Conservation (phyloP, 2,797 vertebrate species). For the Phoxinus dragarum region DNA sequence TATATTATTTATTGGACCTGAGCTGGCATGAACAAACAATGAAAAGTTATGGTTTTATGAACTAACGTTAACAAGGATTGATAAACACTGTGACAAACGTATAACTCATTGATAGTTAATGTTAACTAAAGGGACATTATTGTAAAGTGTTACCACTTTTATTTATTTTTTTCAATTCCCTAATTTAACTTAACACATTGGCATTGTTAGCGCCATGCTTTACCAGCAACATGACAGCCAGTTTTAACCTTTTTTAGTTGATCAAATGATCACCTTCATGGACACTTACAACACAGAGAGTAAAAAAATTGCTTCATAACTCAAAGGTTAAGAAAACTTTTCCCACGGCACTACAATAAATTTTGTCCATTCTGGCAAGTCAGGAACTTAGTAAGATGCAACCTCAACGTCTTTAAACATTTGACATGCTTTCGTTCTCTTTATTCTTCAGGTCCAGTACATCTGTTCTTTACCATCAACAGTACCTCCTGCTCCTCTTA, state of each 20-base stretch:
- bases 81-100: not conserved
- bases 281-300: not conserved
- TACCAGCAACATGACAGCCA: not conserved
- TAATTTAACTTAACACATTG: not conserved
- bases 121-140: not conserved
- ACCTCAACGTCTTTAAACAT: constrained; percentile 1
- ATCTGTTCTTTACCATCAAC: constrained; percentile 75
- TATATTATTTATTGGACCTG: not conserved
- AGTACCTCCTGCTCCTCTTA: constrained; percentile 52
- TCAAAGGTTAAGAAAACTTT: constrained; percentile 14
- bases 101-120: not conserved
- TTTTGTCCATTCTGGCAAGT: not conserved
- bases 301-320: not conserved
- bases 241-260: not conserved
- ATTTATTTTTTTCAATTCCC: not conserved
- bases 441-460: constrained; percentile 65
- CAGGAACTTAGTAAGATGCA: not conserved
- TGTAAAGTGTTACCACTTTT: not conserved
- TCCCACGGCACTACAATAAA: not conserved
- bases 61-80: not conserved
- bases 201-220: not conserved
- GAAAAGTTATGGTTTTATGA: not conserved
- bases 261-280: not conserved
- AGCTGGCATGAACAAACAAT: not conserved
- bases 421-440: constrained; percentile 26